Percentiles rank a stretch among this genome's conserved stretches.
phyloP scores from a whole-genome alignment of 2,113 vertebrate genomes.

The Indri indri region DNA sequence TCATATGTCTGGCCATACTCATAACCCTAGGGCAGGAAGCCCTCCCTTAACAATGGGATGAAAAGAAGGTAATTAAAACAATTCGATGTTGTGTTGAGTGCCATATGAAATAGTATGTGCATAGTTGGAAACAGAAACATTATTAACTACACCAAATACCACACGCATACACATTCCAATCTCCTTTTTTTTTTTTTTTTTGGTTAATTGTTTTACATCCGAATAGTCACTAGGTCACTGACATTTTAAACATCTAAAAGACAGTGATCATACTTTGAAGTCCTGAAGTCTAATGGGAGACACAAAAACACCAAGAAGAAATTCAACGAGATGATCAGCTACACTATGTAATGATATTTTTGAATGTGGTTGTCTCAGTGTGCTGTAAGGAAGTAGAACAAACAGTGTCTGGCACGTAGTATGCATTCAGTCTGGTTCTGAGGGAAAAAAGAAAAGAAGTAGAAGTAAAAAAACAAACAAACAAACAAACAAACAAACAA shows the following conservation, averaged over 20 bases:
- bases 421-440: neutral
- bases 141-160: neutral
- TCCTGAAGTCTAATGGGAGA: neutral
- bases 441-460: neutral
- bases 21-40: neutral
- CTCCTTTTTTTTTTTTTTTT: neutral
- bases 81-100: neutral
- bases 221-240: neutral
- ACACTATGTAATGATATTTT: neutral
- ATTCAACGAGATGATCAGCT: neutral
- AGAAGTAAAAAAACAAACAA: neutral
- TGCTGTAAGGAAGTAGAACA: neutral
- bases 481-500: neutral
- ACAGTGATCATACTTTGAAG: neutral
- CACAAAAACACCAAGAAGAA: neutral
- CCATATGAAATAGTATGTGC: neutral
- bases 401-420: neutral
- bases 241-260: neutral
- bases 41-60: neutral
- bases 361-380: neutral
- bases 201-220: too few species aligned
- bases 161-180: neutral
- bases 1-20: neutral
- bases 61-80: neutral
- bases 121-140: neutral